A percentile compares a stretch with the other conserved stretches of the same genome.
phyloP scores from a whole-genome alignment of 92 coral and sea anemone species.

The Pocillopora grandis region DNA sequence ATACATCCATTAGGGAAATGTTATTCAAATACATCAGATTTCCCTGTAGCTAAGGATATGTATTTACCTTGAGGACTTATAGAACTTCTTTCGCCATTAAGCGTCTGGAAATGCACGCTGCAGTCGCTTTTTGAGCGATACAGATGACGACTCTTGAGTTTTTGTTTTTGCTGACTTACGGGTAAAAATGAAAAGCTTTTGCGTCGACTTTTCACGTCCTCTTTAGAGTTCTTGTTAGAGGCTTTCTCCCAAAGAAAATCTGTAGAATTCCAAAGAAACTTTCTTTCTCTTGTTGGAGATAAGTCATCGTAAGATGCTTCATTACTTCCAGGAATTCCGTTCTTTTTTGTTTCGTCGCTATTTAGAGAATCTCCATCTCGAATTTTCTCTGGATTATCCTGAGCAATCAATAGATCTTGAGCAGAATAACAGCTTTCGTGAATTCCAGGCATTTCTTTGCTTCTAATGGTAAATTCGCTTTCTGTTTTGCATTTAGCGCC shows the following conservation, averaged over 20 bases:
- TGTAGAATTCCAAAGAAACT: constrained; percentile 1
- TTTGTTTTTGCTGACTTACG: background rate
- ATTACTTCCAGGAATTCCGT: background rate
- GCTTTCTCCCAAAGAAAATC: background rate
- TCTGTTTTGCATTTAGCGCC: background rate
- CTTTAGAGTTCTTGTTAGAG: background rate
- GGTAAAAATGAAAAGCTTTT: constrained; percentile 19
- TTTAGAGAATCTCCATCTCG: background rate
- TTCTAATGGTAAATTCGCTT: background rate
- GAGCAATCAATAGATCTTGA: background rate
- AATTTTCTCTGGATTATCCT: background rate
- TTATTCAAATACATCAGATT: constrained; percentile 7
- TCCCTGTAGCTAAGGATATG: constrained; percentile 21
- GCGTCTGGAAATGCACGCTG: background rate
- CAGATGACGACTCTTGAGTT: background rate
- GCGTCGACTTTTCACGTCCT: background rate
- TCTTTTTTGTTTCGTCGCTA: background rate
- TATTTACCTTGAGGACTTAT: background rate
- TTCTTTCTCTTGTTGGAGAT: background rate
- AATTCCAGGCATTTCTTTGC: background rate
- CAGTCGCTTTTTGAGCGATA: constrained; percentile 38
- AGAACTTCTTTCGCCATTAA: background rate
- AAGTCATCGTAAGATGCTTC: background rate
- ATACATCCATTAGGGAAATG: constrained; percentile 1
- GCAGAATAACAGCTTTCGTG: background rate